These are phyloP conservation scores for Greenwoodochromis staneri DNA, from an alignment of 2,113 vertebrate species.

Conservation along the genomic window DNA sequence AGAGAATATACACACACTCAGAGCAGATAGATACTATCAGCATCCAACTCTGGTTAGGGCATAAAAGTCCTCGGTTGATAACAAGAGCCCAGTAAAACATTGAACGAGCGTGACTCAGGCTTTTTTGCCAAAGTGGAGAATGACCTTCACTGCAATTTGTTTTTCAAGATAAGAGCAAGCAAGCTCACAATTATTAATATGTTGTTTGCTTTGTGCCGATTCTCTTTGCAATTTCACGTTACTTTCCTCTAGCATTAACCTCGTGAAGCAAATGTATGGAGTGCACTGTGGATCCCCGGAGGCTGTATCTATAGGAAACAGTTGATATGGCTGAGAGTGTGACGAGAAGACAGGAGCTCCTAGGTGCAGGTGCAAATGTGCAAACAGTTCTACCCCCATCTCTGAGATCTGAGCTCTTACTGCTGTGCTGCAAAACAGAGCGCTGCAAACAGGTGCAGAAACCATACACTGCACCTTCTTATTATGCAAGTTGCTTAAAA, in stretches of 20 bases:
- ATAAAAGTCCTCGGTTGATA: constrained; percentile 48
- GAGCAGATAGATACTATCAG: constrained; percentile 46
- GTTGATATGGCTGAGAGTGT: constrained; percentile 43
- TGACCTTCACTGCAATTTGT: constrained; percentile 6
- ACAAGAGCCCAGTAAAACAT: constrained; percentile 15
- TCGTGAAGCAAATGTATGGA: not conserved
- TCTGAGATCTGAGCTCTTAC: not conserved
- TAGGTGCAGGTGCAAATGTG: constrained; percentile 14
- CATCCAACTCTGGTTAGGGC: constrained; percentile 16
- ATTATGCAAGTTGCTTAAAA: not conserved
- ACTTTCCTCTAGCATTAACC: not conserved
- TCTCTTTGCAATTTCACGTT: not conserved
- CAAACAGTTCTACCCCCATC: not conserved
- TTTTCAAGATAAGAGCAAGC: not conserved
- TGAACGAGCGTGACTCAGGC: constrained; percentile 21
- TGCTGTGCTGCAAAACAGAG: not conserved
- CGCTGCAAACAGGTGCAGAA: not conserved
- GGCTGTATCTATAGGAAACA: constrained; percentile 46
- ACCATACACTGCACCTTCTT: not conserved
- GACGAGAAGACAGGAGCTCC: not conserved
- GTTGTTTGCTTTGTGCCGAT: not conserved
- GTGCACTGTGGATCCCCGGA: not conserved
- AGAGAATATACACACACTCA: constrained; percentile 28
- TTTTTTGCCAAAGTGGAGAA: not conserved
- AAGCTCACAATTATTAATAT: not conserved